Evolutionary conservation across 2,888 invertebrate species (phyloP), one percentile per base, ranked within the genome.

Genomic region (Leucophora obtusa): DNA sequence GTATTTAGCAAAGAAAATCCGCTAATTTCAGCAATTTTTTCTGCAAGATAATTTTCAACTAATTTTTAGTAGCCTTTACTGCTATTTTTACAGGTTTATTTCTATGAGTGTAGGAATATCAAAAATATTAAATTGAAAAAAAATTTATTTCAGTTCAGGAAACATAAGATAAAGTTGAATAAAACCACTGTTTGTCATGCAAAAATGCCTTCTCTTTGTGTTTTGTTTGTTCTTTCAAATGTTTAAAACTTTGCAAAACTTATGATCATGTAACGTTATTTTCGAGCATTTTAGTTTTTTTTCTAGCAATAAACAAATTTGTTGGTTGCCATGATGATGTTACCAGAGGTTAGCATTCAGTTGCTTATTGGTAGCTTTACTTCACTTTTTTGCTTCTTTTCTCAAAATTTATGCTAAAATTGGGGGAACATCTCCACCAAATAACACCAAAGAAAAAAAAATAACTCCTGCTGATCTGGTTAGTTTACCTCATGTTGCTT

Each of bases 181-280:
- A n/a, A 28, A 68, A 68, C 50, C 68, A 75, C 74, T 50, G 74
- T 75, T 28, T 10, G 9, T 11, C 6, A 47, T 11, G n/a, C 18
- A 33, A 56, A 56, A 14, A 53, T 63, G 50, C 35, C 21, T 21
- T 15, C 33, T n/a, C 9, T 18, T 15, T n/a, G n/a, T 21, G 54
- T 38, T 54, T 53, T 18, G 10, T 18, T 3, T 28, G 28, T 15
- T 59, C n/a, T 62, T 17, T 54, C 9, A 56, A 62, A 33, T 15
- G 33, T 60, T 58, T 17, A 17, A 50, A 72, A 56, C 15, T 58
- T 51, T 63, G 51, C 47, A 70, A 79, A 71, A 74, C 62, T 79
- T 79, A 74, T 74, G 73, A 79, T 66, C 79, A 58, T 71, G 74
- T 71, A 76, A 76, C 53, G 59, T 71, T 79, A 79, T 60, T 76